Evolutionary conservation across 2,888 invertebrate genomes (phyloP).

Genomic region (Blastobasis adustella): DNA sequence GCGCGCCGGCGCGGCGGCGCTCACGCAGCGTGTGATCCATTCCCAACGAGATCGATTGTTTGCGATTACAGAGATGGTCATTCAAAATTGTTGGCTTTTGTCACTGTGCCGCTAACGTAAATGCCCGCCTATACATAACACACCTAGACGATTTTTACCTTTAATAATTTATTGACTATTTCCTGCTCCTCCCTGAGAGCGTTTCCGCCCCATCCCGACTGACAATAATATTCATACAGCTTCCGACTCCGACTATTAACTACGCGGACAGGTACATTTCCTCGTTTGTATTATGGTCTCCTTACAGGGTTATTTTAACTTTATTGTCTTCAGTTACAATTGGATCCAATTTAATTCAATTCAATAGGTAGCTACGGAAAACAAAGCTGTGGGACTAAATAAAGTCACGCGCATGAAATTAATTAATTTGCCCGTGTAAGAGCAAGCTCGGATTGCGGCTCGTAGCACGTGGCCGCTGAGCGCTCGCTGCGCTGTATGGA

Average conservation of each 20-base stretch:
- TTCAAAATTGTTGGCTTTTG: constrained; percentile 59
- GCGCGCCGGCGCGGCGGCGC: constrained; percentile 42
- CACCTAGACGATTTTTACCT: constrained; percentile 51
- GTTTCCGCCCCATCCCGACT: constrained; percentile 27
- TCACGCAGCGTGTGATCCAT: constrained; percentile 67
- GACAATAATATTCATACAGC: too few species aligned
- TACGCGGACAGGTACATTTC: too few species aligned
- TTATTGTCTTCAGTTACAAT: too few species aligned
- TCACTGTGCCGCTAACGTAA: constrained; percentile 49
- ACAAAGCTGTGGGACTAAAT: not conserved
- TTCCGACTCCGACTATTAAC: too few species aligned
- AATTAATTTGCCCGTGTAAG: constrained; percentile 8
- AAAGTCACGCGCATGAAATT: constrained; percentile 16
- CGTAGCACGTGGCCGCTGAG: constrained; percentile 26
- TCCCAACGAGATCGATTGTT: constrained; percentile 56
- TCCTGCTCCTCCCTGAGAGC: constrained; percentile 43
- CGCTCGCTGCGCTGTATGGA: constrained; percentile 20
- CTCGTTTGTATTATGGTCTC: too few species aligned
- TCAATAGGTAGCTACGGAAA: too few species aligned
- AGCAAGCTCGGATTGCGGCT: constrained; percentile 13
- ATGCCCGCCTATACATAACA: constrained; percentile 28
- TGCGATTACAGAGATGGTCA: constrained; percentile 52
- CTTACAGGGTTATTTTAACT: too few species aligned
- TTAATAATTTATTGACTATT: constrained; percentile 47
- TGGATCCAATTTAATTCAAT: too few species aligned